phyloP scores from a whole-genome alignment of 2,797 vertebrate genomes.

The Arvicola amphibius region DNA sequence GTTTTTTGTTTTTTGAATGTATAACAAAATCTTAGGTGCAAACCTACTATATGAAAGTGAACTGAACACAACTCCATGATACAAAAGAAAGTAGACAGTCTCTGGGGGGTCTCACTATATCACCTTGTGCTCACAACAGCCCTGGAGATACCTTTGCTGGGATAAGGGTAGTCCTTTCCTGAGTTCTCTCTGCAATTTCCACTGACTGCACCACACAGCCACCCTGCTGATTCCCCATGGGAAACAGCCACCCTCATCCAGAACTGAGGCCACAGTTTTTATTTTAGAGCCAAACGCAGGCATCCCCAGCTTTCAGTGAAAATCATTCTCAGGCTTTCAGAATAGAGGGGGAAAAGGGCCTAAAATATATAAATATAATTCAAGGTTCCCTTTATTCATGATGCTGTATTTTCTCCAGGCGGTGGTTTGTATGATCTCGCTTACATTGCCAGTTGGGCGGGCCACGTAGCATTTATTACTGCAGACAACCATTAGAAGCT shows the following conservation, averaged over 20 bases:
- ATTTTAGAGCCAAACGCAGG: conserved; percentile 74
- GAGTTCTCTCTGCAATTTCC: neutral
- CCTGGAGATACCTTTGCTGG: neutral
- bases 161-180: neutral
- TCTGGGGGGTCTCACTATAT: neutral
- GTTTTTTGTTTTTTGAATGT: neutral
- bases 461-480: conserved; percentile 72
- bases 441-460: conserved; percentile 61
- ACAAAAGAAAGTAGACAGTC: neutral
- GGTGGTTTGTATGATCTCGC: conserved; percentile 82
- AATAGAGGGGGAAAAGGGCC: conserved; percentile 77
- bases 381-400: conserved; percentile 82
- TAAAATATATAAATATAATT: conserved; percentile 87
- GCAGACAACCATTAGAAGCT: conserved; percentile 73
- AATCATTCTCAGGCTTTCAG: conserved; percentile 75
- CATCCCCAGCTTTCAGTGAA: conserved; percentile 73
- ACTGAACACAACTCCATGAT: neutral
- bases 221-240: rapidly evolving
- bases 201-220: neutral
- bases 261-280: conserved; percentile 65
- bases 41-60: neutral
- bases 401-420: conserved; percentile 73
- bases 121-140: neutral
- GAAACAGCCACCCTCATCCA: conserved; percentile 20
- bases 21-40: neutral